Evolutionary conservation across 2,888 invertebrate genomes (phyloP).

Genomic region (Timema podura): DNA sequence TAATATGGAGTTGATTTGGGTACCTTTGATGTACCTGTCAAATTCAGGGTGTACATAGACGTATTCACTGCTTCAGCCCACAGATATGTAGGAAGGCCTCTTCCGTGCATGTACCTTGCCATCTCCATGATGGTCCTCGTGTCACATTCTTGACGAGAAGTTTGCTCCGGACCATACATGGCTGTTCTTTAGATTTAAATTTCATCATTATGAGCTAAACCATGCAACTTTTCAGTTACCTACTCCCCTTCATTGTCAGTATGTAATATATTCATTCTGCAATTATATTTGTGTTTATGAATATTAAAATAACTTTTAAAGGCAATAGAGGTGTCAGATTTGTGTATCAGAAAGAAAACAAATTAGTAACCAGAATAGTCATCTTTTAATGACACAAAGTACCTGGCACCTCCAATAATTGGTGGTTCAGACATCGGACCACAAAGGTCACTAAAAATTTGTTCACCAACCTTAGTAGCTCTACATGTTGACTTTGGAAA

Average conservation of each 20-base stretch:
- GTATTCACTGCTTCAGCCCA: slow-evolving; percentile 4
- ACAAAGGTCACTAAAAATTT: neutral
- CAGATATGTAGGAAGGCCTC: neutral
- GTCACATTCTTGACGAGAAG: neutral
- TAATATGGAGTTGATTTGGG: neutral
- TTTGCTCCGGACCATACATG: neutral
- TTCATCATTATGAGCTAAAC: neutral
- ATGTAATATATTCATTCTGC: neutral
- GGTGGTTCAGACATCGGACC: neutral
- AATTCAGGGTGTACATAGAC: neutral
- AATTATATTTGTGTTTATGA: neutral
- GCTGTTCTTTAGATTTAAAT: neutral
- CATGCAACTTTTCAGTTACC: neutral
- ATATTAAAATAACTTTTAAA: neutral
- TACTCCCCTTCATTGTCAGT: neutral
- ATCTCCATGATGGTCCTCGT: neutral
- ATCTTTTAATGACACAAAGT: neutral
- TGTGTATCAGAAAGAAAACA: neutral
- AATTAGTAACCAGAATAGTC: neutral
- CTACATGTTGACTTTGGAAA: too few relatives aligned
- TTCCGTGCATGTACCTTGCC: neutral
- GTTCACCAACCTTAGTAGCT: too few relatives aligned
- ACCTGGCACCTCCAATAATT: neutral
- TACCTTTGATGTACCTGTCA: neutral
- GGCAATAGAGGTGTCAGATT: neutral